Percentiles rank a stretch among this genome's conserved stretches.
These are phyloP conservation scores for Acanthosepion pharaonis DNA, from an alignment of 2,888 invertebrate genomes.

Conservation along the genomic window DNA sequence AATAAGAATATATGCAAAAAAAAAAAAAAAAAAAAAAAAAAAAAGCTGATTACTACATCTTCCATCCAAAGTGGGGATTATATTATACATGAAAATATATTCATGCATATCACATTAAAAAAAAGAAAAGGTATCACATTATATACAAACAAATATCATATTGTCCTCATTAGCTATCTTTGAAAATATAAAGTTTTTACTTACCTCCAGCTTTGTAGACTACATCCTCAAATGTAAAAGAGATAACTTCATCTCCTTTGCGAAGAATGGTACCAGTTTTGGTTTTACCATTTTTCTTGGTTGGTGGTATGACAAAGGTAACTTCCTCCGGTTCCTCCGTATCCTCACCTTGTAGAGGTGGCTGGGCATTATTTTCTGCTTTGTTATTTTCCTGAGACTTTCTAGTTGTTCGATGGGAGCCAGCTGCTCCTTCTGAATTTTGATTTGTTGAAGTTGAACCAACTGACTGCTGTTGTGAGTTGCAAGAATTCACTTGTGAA, in stretches of 20 bases:
- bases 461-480: neutral
- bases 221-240: constrained; percentile 43
- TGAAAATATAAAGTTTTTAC: neutral
- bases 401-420: constrained; percentile 38
- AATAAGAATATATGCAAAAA: too few relatives aligned
- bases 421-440: neutral
- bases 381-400: constrained; percentile 42
- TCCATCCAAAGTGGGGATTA: too few relatives aligned
- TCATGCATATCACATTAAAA: too few relatives aligned
- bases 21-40: too few relatives aligned
- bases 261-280: constrained; percentile 41
- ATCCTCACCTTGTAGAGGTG: constrained; percentile 24
- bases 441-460: neutral
- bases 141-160: too few relatives aligned
- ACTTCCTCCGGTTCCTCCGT: constrained; percentile 42
- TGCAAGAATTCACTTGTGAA: neutral
- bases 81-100: too few relatives aligned
- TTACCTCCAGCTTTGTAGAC: constrained; percentile 43
- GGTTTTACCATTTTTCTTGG: constrained; percentile 35
- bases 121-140: too few relatives aligned
- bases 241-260: constrained; percentile 41
- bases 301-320: constrained; percentile 37
- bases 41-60: too few relatives aligned
- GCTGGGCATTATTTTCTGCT: constrained; percentile 3
- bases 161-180: neutral